phyloP scores from a whole-genome alignment of 37 sponge, comb jelly and placozoan species.

The Spongilla lacustris region DNA sequence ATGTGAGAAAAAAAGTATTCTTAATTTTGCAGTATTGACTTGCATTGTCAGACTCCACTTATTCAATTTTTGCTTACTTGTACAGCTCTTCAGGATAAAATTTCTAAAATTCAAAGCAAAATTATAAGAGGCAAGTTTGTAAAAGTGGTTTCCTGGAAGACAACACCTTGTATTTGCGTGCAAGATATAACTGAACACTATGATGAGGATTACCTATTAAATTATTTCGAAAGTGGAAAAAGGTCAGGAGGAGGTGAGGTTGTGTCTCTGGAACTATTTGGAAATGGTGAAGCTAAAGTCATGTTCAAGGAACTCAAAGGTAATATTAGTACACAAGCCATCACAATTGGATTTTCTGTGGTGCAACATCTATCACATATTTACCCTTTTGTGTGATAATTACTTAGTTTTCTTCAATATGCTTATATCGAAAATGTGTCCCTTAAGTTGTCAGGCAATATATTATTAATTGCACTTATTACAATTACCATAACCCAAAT shows the following conservation, averaged over 20 bases:
- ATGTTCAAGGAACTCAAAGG: constrained; percentile 47
- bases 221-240: constrained; percentile 40
- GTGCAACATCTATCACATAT: no score
- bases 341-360: no score
- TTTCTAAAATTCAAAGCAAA: not conserved
- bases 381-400: no score
- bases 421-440: no score
- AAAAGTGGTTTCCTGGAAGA: constrained; percentile 9
- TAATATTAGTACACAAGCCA: not conserved
- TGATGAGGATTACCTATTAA: constrained; percentile 35
- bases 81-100: constrained; percentile 7
- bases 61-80: not conserved
- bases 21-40: no score
- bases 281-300: constrained; percentile 47
- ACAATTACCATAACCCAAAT: no score
- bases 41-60: not conserved
- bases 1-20: no score
- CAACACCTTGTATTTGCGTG: not conserved
- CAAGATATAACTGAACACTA: constrained; percentile 5
- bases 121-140: not conserved
- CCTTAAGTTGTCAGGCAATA: no score
- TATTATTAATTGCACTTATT: no score
- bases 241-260: constrained; percentile 43
- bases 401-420: no score
- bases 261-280: constrained; percentile 13